phyloP scores from a whole-genome alignment of 2,113 vertebrate species.

The Pelusios castaneus region DNA sequence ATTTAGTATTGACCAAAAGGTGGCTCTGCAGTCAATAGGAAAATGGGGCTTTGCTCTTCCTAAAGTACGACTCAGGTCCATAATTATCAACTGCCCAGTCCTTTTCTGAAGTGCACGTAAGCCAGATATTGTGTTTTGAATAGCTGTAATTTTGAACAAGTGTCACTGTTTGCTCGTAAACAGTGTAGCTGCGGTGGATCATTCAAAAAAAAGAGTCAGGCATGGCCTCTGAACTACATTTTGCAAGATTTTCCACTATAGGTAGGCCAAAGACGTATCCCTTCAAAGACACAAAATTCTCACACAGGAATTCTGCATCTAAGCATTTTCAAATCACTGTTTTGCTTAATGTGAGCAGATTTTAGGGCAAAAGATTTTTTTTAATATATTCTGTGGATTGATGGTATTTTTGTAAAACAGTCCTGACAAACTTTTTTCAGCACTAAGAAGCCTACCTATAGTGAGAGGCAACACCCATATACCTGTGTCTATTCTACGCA shows the following conservation, averaged over 20 bases:
- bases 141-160: neutral
- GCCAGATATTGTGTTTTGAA: neutral
- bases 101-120: neutral
- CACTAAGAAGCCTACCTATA: neutral
- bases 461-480: neutral
- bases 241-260: neutral
- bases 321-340: neutral
- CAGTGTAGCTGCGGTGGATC: neutral
- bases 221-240: neutral
- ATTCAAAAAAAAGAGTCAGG: neutral
- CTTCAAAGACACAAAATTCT: neutral
- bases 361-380: neutral
- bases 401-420: neutral
- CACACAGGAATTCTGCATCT: neutral
- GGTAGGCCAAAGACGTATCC: neutral
- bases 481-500: neutral
- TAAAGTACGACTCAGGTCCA: neutral
- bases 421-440: neutral
- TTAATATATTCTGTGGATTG: neutral
- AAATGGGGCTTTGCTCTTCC: neutral
- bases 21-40: conserved; percentile 45
- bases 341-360: neutral
- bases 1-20: conserved; percentile 12
- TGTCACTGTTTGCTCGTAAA: conserved; percentile 6
- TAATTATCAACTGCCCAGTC: neutral